phyloP scores from a whole-genome alignment of 2,888 invertebrate species.

The Dendrolimus pini region DNA sequence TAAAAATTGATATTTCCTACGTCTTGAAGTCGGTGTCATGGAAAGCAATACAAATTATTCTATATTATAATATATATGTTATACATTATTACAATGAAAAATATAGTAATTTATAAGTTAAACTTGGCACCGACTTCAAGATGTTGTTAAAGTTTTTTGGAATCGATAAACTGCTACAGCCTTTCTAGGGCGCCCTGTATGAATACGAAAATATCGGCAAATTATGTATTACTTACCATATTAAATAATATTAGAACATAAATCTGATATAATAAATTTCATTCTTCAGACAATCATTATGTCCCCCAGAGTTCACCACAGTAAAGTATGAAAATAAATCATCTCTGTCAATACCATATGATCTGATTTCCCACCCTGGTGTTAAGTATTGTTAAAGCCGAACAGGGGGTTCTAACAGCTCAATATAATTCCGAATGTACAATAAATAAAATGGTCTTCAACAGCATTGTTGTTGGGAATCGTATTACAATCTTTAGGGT shows the following conservation, averaged over 20 bases:
- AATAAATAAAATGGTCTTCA: conserved; percentile 30
- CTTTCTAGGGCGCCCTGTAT: no score
- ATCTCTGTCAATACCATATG: conserved; percentile 37
- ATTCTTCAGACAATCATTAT: not conserved
- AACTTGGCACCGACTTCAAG: no score
- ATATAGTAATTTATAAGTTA: no score
- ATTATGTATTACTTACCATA: not conserved
- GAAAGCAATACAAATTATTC: no score
- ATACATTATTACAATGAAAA: no score
- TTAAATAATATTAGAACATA: not conserved
- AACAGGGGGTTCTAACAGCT: conserved; percentile 14
- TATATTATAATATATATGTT: no score
- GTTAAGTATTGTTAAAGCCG: not conserved
- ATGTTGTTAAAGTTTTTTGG: no score
- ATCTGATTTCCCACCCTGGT: conserved; percentile 20
- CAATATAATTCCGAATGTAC: conserved; percentile 17
- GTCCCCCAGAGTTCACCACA: conserved; percentile 18
- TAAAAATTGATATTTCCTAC: no score
- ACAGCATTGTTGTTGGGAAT: conserved; percentile 18
- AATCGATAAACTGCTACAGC: no score
- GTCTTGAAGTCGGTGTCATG: no score
- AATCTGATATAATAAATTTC: not conserved
- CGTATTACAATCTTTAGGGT: conserved; percentile 18
- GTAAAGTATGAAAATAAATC: conserved; percentile 33
- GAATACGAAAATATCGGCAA: no score